Base-by-base conservation (phyloP, 2,797 vertebrate genomes). In the Tapera naevia region DNA sequence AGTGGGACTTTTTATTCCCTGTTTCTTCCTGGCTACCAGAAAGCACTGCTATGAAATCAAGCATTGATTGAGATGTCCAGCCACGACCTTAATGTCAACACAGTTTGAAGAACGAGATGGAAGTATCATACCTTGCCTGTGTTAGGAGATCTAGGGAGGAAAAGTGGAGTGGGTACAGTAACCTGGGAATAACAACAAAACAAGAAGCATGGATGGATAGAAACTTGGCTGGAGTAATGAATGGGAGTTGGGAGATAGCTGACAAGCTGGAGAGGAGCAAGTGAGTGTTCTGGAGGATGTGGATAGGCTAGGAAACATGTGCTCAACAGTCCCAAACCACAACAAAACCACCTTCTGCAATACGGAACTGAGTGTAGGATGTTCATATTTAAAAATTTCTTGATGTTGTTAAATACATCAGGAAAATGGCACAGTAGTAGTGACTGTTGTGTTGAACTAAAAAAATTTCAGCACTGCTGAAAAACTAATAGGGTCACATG, bases 381-480 rank as follows among this genome's bases (percentile, higher is more conserved):
- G 30, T 60, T 54, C 5, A 1, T 80, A 37, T 76, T 39, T 90
- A 88, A 94, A 22, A 84, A 33, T 41, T 94, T 58, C 25, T 66
- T 22, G 48, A 7, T 45, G 37, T 28, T 88, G 30, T 72, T 81
- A 88, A 90, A 86, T 73, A 58, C 39, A 15, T 73, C 51, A 65
- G 48, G 80, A 84, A 32, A 56, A 64, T 50, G 14, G 45, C 41
- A n/a, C 0, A 50, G 50, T 43, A 28, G 35, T 30, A 75, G 27
- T 88, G 73, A 37, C 13, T 53, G 8, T 53, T 67, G 24, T 27
- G 65, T 19, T 67, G 53, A 28, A 73, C 43, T 53, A 74, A 60
- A 94, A 94, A 94, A 71, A 30, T 93, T 82, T 90, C 22, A 82
- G 30, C 37, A 23, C 22, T 87, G 60, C 45, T 87, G 53, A 61